Evolutionary conservation across 2,888 invertebrate species (phyloP).

Genomic region (Hypselothyrea guttata): DNA sequence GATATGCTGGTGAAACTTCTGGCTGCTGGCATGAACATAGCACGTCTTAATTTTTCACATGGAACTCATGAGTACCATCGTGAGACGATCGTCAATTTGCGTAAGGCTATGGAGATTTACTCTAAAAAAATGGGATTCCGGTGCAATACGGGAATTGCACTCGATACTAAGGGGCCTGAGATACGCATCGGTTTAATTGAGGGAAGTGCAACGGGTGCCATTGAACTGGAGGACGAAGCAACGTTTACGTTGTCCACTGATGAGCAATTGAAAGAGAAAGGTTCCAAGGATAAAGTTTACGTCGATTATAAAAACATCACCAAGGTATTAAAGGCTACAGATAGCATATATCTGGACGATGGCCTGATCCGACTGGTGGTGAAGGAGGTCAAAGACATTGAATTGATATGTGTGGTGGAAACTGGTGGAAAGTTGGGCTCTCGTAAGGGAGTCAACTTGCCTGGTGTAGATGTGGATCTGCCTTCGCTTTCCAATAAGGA

Average conservation of each 20-base stretch:
- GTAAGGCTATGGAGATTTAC: constrained; percentile 91
- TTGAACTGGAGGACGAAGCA: constrained; percentile 92
- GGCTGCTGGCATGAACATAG: constrained; percentile 97
- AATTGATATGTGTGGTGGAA: constrained; percentile 91
- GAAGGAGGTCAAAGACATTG: constrained; percentile 85
- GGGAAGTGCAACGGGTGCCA: constrained; percentile 92
- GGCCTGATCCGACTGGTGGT: constrained; percentile 96
- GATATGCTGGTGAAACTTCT: constrained; percentile 94
- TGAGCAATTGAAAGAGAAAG: constrained; percentile 88
- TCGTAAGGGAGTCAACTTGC: constrained; percentile 97
- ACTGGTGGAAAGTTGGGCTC: constrained; percentile 97
- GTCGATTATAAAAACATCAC: constrained; percentile 97
- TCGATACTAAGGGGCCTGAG: constrained; percentile 99
- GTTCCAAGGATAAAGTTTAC: constrained; percentile 88
- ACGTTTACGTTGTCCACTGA: constrained; percentile 92
- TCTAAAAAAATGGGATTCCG: constrained; percentile 87
- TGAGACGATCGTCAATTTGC: constrained; percentile 93
- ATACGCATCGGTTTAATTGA: constrained; percentile 96
- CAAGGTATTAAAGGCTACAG: constrained; percentile 92
- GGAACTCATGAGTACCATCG: constrained; percentile 96
- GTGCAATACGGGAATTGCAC: constrained; percentile 94
- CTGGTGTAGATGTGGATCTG: constrained; percentile 93
- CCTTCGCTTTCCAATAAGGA: constrained; percentile 99
- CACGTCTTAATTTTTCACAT: constrained; percentile 96
- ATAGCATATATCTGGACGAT: constrained; percentile 95